phyloP scores from a whole-genome alignment of 2,113 vertebrate species.

The Laticauda laticaudata region DNA sequence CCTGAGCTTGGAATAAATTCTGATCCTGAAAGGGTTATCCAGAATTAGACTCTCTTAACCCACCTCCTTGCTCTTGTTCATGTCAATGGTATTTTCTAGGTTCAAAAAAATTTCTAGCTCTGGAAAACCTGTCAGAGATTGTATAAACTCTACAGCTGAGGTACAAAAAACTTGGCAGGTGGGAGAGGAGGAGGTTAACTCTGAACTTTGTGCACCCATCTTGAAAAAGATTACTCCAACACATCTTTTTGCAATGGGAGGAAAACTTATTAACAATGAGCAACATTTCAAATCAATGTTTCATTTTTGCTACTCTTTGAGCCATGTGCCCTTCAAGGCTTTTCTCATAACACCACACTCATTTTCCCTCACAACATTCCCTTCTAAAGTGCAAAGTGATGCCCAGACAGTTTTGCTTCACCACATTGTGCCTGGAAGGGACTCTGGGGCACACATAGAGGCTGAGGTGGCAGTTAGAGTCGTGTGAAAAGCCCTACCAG shows the following conservation, averaged over 20 bases:
- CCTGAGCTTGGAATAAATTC: neutral
- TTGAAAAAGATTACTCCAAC: neutral
- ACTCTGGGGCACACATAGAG: neutral
- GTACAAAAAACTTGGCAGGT: neutral
- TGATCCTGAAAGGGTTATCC: neutral
- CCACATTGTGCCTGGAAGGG: neutral
- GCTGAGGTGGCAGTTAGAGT: neutral
- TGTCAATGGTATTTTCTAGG: neutral
- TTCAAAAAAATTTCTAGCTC: neutral
- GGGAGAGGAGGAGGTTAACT: neutral
- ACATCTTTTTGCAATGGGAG: neutral
- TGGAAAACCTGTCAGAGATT: neutral
- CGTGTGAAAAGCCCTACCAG: neutral
- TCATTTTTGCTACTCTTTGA: neutral
- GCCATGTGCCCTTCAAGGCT: neutral
- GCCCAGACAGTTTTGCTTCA: neutral
- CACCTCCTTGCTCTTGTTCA: neutral
- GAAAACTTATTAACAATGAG: neutral
- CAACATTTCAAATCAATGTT: neutral
- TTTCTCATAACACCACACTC: neutral
- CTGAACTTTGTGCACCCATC: neutral
- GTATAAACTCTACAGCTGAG: neutral
- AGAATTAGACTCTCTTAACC: neutral
- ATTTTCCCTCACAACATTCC: neutral
- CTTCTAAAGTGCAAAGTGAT: neutral